These are phyloP conservation scores for Pangasius mekongensis DNA, from an alignment of 2,797 vertebrate genomes.

Conservation along the genomic window DNA sequence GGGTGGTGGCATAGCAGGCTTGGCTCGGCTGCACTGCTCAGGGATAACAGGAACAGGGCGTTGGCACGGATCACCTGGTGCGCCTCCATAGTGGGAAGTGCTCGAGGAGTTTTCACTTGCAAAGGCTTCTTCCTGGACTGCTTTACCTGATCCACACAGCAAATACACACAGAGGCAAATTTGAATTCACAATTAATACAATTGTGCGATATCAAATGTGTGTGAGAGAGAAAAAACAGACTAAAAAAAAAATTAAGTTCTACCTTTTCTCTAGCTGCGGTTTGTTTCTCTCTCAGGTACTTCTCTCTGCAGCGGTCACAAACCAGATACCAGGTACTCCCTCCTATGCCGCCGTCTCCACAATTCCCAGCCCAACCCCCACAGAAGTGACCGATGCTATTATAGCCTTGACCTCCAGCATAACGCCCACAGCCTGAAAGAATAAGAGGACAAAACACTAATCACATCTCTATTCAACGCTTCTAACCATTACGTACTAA, in stretches of 20 bases:
- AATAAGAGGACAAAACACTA: slow-evolving; percentile 4
- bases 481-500: background rate
- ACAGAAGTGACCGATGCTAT: slow-evolving; percentile 98
- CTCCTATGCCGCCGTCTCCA: slow-evolving; percentile 96
- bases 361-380: slow-evolving; percentile 99
- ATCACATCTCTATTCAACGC: background rate
- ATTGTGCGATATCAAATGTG: background rate
- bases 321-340: slow-evolving; percentile 98
- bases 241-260: slow-evolving; percentile 17
- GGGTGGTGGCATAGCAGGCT: slow-evolving; percentile 94
- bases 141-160: slow-evolving; percentile 82
- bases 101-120: slow-evolving; percentile 95
- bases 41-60: slow-evolving; percentile 91
- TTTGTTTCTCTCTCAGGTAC: slow-evolving; percentile 96
- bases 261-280: slow-evolving; percentile 96
- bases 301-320: slow-evolving; percentile 98
- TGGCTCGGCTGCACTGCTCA: slow-evolving; percentile 96
- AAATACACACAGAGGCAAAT: background rate
- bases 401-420: slow-evolving; percentile 97
- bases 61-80: slow-evolving; percentile 99
- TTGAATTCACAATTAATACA: background rate
- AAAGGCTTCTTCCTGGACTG: slow-evolving; percentile 95
- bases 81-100: slow-evolving; percentile 97
- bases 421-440: slow-evolving; percentile 93
- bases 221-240: background rate